Base-by-base conservation (phyloP, 1,140 invertebrate genomes). In the Prorops nasuta region DNA sequence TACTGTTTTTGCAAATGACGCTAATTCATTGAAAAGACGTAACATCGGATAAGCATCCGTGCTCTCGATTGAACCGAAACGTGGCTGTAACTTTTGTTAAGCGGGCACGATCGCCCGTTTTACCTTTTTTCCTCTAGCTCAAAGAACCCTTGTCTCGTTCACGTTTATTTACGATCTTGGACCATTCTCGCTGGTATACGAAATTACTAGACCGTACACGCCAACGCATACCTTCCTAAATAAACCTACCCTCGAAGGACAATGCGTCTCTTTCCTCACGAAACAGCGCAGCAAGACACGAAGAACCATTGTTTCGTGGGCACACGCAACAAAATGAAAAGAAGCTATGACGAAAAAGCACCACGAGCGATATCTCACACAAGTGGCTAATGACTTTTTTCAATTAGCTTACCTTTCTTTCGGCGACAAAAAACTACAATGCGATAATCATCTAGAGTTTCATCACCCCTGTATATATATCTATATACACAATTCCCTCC, bases 131-230 rank as follows among this genome's bases (percentile, higher is more conserved):
- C 22, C 17, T 32, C 28, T 12, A 41, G 1, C 17, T 14, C 44
- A 16, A 18, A 19, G 35, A 16, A 39, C 31, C 35, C 31, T 43
- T 38, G 40, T 42, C 37, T 53, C 45, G 44, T 48, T 44, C 38
- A 22, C 46, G 31, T 35, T 56, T 59, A 59, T 59, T 59, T 59
- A 56, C 49, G 41, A 34, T 49, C 44, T 44, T 31, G 42, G 37
- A 46, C 36, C 49, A 56, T 45, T 59, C 51, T 43, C 32, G 49
- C 40, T 51, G 44, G 37, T 53, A 49, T 43, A 48, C 44, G 49
- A 49, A 59, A 56, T 56, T 56, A 59, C 56, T 19, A 21, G 41
- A 40, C 46, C 22, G 39, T 42, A 28, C 31, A 20, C n/a, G n/a
- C n/a, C n/a, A n/a, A n/a, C n/a, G n/a, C n/a, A 37, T 39, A 31